phyloP scores from a whole-genome alignment of 1,140 invertebrate species.

The Drosophila biarmipes region DNA sequence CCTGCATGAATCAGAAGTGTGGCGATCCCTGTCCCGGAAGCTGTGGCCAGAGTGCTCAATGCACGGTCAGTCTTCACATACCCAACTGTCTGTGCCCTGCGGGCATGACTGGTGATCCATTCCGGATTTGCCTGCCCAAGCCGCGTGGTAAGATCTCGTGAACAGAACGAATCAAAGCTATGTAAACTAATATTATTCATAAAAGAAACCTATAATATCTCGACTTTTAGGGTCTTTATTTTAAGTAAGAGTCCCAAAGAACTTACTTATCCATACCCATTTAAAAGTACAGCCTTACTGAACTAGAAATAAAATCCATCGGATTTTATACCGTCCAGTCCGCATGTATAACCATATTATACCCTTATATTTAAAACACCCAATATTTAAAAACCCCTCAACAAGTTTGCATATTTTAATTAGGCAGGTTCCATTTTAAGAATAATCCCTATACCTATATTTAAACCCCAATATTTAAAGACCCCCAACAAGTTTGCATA shows the following conservation, averaged over 20 bases:
- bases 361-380: not conserved
- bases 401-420: conserved; percentile 85
- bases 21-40: conserved; percentile 90
- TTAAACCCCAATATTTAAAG: no score
- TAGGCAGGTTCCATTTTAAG: conserved; percentile 44
- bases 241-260: no score
- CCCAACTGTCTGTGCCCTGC: conserved; percentile 89
- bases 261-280: no score
- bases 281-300: no score
- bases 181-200: not conserved
- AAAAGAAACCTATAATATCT: no score
- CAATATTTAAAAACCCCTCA: not conserved
- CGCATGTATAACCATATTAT: no score
- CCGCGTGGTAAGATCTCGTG: conserved; percentile 78
- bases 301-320: not conserved
- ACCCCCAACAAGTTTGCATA: no score
- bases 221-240: no score
- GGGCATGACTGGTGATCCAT: conserved; percentile 90
- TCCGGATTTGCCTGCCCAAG: conserved; percentile 86
- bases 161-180: not conserved
- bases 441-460: not conserved
- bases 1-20: conserved; percentile 89
- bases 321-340: no score
- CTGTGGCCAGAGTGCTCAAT: conserved; percentile 90
- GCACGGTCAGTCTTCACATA: conserved; percentile 90